Evolutionary conservation across 2,888 invertebrate genomes (phyloP), one percentile per base, ranked within the genome.

Genomic region (Frankliniella intonsa): DNA sequence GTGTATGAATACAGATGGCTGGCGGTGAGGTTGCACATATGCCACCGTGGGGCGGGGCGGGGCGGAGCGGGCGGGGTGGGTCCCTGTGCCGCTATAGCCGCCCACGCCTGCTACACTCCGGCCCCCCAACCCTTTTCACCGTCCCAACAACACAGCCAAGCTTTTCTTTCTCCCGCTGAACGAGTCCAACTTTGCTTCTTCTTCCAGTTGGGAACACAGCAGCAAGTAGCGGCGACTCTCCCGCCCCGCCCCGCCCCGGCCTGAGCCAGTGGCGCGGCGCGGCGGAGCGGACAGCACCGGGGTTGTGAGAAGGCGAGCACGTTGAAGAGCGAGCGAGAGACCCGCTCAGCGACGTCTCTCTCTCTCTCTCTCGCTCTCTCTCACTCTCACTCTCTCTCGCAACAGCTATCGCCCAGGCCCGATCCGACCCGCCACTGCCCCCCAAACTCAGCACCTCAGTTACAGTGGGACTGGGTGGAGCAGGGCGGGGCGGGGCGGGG

Each of bases 171-270:
- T 14, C 55, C 14, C 55, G 55, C 38, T 38, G 3, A 38, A 38
- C 38, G 62, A 62, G 69, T 14, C 25, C 69, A 76, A 76, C 69
- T 76, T 76, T 76, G 25, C 22, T 25, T 25, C 69, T 76, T 22
- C 69, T 76, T 76, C 69, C 69, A 76, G 22, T 76, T 25, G 69
- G 69, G 25, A 76, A 76, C 69, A 76, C 69, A 76, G 69, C 69
- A 62, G 62, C 62, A 55, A 55, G 62, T 62, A n/a, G 62, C 62
- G 62, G 62, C 55, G 17, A 17, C 55, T 14, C 62, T 62, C 62
- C n/a, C 17, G 55, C 14, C 62, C n/a, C 62, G 62, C 62, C 19
- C 62, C 0, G 62, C 14, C 19, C 62, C 7, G 14, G 51, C 10
- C 51, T 9, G 51, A 9, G 51, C 10, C 51, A 12, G 51, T 12